These are phyloP conservation scores for Noctua comes DNA, from an alignment of 2,888 invertebrate species.

Conservation along the genomic window DNA sequence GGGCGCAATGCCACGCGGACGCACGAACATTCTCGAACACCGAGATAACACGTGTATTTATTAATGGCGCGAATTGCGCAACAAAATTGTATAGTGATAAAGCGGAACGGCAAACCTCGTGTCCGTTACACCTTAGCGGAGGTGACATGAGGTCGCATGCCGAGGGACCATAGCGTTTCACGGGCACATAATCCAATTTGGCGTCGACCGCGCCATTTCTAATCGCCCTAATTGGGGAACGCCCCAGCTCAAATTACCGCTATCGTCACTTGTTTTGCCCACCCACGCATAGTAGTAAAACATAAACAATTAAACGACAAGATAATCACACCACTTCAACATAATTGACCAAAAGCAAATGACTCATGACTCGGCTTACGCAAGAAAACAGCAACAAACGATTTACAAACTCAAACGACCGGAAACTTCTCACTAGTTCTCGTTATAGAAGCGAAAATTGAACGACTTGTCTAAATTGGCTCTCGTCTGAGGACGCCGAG, in stretches of 20 bases:
- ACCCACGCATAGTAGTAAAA: constrained; percentile 67
- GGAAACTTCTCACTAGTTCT: constrained; percentile 72
- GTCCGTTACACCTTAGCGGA: constrained; percentile 62
- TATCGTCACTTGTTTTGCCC: constrained; percentile 72
- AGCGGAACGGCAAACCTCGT: constrained; percentile 61
- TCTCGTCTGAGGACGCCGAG: constrained; percentile 69
- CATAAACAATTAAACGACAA: constrained; percentile 70
- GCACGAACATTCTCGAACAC: constrained; percentile 85
- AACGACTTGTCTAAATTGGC: constrained; percentile 78
- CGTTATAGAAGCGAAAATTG: constrained; percentile 73
- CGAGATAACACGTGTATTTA: constrained; percentile 85
- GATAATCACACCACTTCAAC: constrained; percentile 63
- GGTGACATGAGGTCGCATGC: constrained; percentile 72
- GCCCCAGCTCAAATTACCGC: constrained; percentile 77
- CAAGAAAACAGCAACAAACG: constrained; percentile 70
- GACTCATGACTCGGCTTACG: constrained; percentile 60
- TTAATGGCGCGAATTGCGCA: constrained; percentile 82
- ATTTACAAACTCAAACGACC: constrained; percentile 72
- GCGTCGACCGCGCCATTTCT: constrained; percentile 76
- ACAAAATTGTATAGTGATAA: constrained; percentile 75
- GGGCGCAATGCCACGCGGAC: constrained; percentile 80
- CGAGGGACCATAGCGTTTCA: constrained; percentile 69
- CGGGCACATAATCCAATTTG: constrained; percentile 80
- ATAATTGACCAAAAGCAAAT: constrained; percentile 60
- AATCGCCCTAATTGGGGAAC: constrained; percentile 82